These are phyloP conservation scores for Microplitis manilae DNA, from an alignment of 2,888 invertebrate genomes.

Conservation along the genomic window DNA sequence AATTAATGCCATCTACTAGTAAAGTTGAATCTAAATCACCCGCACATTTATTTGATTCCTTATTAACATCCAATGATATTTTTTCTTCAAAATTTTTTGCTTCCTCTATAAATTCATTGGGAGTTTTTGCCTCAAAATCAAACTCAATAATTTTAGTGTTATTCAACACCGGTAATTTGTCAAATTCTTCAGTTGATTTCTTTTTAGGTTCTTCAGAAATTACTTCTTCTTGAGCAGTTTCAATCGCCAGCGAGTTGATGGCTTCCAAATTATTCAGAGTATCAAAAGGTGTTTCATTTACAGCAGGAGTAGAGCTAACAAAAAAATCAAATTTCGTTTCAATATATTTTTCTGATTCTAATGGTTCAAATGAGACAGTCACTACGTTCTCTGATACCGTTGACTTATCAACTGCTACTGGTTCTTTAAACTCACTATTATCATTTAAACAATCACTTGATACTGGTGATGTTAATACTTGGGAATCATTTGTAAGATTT, in stretches of 20 bases:
- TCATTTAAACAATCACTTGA: conserved; percentile 27
- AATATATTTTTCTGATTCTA: conserved; percentile 30
- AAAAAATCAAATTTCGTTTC: conserved; percentile 8
- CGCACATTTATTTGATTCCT: background rate
- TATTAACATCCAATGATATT: background rate
- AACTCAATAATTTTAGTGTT: background rate
- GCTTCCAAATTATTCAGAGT: conserved; percentile 27
- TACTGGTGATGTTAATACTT: conserved; percentile 1
- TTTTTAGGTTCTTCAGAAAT: background rate
- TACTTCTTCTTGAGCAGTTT: conserved; percentile 1
- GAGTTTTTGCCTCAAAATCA: background rate
- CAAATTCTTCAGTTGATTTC: background rate
- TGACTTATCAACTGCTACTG: conserved; percentile 14
- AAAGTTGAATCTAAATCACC: conserved; percentile 38
- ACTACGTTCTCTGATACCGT: conserved; percentile 8
- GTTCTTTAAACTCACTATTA: conserved; percentile 28
- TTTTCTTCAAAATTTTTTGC: background rate
- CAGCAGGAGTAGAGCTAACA: conserved; percentile 26
- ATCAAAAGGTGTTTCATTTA: conserved; percentile 43
- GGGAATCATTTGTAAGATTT: background rate
- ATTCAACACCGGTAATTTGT: background rate
- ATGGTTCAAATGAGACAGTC: background rate
- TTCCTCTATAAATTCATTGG: background rate
- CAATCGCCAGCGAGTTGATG: background rate
- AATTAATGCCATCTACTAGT: conserved; percentile 33